Percentiles rank a stretch among this genome's conserved stretches.
Conservation (phyloP, 1,140 invertebrate genomes). For the Mactra quadrangularis region DNA sequence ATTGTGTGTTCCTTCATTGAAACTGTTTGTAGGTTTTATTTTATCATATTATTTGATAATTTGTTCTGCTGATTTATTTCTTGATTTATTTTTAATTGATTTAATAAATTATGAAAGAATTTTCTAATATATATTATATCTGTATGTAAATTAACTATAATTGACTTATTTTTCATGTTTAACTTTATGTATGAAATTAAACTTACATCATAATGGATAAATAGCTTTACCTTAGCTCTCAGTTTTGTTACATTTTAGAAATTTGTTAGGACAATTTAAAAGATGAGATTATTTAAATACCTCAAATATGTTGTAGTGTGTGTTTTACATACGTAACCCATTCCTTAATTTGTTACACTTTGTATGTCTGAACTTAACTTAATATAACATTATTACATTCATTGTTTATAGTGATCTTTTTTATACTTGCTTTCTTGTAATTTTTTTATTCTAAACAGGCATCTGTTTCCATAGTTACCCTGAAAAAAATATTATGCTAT, state of each 20-base stretch:
- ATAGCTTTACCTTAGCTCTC: conserved; percentile 41
- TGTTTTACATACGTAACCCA: too few species aligned
- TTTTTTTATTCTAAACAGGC: too few species aligned
- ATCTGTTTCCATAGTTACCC: too few species aligned
- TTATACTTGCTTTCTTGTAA: too few species aligned
- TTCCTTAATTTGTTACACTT: too few species aligned
- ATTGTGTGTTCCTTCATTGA: conserved; percentile 50
- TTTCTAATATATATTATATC: conserved; percentile 30
- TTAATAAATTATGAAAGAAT: conserved; percentile 43
- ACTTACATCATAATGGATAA: conserved; percentile 32
- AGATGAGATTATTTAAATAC: conserved; percentile 56
- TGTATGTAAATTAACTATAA: conserved; percentile 41
- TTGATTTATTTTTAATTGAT: conserved; percentile 40
- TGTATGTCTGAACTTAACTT: too few species aligned
- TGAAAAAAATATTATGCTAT: too few species aligned
- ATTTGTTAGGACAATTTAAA: conserved; percentile 12
- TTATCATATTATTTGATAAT: conserved; percentile 2
- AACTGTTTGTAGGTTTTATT: conserved; percentile 33
- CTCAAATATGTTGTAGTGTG: conserved; percentile 30
- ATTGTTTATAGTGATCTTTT: too few species aligned
- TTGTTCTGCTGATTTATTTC: conserved; percentile 40
- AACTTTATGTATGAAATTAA: conserved; percentile 20
- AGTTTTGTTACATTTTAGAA: conserved; percentile 11
- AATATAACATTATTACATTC: too few species aligned
- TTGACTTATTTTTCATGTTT: conserved; percentile 27